These are phyloP conservation scores for Mergus octosetaceus DNA, from an alignment of 2,797 vertebrate genomes.

Conservation along the genomic window DNA sequence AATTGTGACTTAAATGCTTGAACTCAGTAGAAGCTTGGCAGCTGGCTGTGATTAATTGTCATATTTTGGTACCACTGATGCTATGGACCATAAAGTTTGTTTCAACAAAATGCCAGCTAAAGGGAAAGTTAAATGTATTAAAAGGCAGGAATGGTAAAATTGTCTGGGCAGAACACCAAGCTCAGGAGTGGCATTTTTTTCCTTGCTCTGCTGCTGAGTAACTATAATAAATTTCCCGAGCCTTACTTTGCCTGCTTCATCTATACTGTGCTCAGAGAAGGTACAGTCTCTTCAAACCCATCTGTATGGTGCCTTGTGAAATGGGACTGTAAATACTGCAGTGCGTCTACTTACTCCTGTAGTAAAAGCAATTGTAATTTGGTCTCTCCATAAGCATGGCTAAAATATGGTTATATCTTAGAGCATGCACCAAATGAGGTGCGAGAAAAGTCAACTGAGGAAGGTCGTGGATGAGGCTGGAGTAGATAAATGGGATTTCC, in stretches of 20 bases:
- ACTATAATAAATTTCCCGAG: not conserved
- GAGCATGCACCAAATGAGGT: rapidly evolving
- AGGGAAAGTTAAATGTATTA: not conserved
- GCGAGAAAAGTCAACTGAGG: not conserved
- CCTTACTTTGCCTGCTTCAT: not conserved
- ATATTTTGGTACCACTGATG: not conserved
- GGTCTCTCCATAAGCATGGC: not conserved
- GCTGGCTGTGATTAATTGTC: conserved; percentile 35
- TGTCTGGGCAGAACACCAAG: conserved; percentile 10
- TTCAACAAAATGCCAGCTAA: conserved; percentile 34
- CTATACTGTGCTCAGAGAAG: not conserved
- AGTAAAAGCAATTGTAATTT: not conserved
- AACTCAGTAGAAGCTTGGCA: not conserved
- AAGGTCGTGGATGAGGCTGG: not conserved
- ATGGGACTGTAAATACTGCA: not conserved
- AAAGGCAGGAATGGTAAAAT: not conserved
- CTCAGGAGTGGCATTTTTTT: not conserved
- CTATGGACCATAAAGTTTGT: conserved; percentile 19
- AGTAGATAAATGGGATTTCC: not conserved
- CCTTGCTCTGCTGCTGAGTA: conserved; percentile 19
- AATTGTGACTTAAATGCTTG: conserved; percentile 53
- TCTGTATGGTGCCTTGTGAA: not conserved
- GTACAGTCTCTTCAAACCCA: not conserved
- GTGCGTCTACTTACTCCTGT: rapidly evolving
- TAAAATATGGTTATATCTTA: not conserved